Evolutionary conservation across 1,140 invertebrate species (phyloP).

Genomic region (Sinella curviseta): DNA sequence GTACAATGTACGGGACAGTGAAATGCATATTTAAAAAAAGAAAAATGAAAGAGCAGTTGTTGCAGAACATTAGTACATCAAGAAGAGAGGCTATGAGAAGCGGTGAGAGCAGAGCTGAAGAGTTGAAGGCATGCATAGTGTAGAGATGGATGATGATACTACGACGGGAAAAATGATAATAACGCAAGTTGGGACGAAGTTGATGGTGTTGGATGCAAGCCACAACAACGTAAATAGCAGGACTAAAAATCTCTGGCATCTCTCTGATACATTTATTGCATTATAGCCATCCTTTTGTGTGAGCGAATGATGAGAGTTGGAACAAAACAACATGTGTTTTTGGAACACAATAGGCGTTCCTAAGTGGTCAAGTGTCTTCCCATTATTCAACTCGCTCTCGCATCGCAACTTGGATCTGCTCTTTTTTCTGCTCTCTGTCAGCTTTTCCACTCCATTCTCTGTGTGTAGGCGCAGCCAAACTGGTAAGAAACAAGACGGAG

Average conservation of each 20-base stretch:
- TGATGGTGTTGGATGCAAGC: no score
- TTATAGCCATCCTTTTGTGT: constrained; percentile 23
- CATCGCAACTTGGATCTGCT: constrained; percentile 21
- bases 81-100: no score
- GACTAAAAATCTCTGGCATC: not conserved
- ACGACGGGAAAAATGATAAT: no score
- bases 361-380: constrained; percentile 32
- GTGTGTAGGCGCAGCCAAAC: not conserved
- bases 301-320: constrained; percentile 23
- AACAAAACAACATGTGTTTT: constrained; percentile 22
- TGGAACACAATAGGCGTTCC: constrained; percentile 29
- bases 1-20: no score
- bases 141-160: no score
- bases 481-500: not conserved
- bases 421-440: not conserved
- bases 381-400: constrained; percentile 21
- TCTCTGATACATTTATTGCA: constrained; percentile 11
- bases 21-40: no score
- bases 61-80: no score
- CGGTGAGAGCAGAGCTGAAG: no score
- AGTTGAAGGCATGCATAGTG: no score
- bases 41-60: no score
- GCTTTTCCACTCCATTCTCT: not conserved
- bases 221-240: not conserved
- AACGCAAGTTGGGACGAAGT: no score